Base-by-base conservation (phyloP, 1,140 invertebrate species). In the Tetramorium simillimum region DNA sequence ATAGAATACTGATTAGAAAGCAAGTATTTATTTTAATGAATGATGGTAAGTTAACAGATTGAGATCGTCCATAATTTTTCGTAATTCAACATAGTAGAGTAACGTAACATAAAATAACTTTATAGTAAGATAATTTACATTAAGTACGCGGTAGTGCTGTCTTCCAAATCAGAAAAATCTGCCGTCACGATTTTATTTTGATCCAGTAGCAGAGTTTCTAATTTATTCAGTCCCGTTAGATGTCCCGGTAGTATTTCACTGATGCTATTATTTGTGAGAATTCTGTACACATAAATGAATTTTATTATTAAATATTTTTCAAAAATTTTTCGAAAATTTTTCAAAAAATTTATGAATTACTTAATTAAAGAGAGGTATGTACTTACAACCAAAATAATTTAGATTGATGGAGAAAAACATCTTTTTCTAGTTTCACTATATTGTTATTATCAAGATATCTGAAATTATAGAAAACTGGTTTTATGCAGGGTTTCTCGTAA, bases 241-340 rank as follows among this genome's bases (percentile, higher is more conserved):
- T 95, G 91, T 5, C 94, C 95, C 7, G 87, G 56, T 1, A 89
- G 86, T 73, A 96, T 90, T 87, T 93, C 89, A 40, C 87, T 88
- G 49, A 96, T 91, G 53, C 92, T 92, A 92, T 96, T 96, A 49
- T 95, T 92, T 37, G 94, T 89, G 9, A 96, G 63, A 75, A 94
- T 92, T 86, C 94, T 95, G 90, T 86, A 92, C 92, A 92, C 93
- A 86, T 46, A 90, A 91, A 87, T 88, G 86, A 67, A 18, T 63
- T 75, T 72, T 18, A 7, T 56, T 43, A 46, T 14, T 4, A n/a
- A n/a, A 24, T 24, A 18, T n/a, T 12, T 43, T 53, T 40, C 1
- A 37, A 18, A 53, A 33, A 33, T 33, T 33, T 33, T 4, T 33
- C 33, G 33, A n/a, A 24, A 18, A 18, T n/a, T 12, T 70, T 53